Percentiles rank a stretch among this genome's conserved stretches.
phyloP scores from a whole-genome alignment of 2,888 invertebrate species.

The Limnephilus lunatus region DNA sequence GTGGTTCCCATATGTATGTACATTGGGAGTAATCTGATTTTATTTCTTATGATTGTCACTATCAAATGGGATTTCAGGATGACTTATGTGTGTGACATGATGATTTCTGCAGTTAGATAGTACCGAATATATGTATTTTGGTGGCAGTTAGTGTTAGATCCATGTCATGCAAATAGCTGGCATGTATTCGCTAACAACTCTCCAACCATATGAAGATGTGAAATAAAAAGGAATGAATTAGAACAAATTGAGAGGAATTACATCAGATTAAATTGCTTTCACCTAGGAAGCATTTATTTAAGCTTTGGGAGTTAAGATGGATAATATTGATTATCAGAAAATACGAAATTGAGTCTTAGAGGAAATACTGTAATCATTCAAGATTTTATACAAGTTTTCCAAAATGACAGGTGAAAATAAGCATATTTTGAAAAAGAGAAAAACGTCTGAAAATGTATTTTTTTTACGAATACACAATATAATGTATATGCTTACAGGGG shows the following conservation, averaged over 20 bases:
- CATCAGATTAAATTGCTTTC: background rate
- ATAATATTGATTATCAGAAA: background rate
- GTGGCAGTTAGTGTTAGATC: background rate
- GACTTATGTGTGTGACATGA: background rate
- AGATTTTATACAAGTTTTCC: background rate
- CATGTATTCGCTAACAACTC: background rate
- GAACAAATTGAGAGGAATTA: background rate
- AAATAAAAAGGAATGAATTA: background rate
- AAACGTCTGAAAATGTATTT: constrained; percentile 41
- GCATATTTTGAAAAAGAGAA: constrained; percentile 29
- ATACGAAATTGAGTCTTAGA: background rate
- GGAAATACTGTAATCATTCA: background rate
- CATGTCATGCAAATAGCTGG: background rate
- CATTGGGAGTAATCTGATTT: background rate
- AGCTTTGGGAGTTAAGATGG: background rate
- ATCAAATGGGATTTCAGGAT: background rate
- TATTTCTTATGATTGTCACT: background rate
- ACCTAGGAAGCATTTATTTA: background rate
- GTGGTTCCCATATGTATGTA: too few relatives aligned
- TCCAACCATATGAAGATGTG: background rate
- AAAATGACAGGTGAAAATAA: background rate
- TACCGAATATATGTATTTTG: background rate
- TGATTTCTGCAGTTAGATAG: background rate
- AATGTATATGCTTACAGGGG: background rate
- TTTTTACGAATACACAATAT: constrained; percentile 6